Conservation (phyloP, 2,888 invertebrate species). For the Tipula lateralis region DNA sequence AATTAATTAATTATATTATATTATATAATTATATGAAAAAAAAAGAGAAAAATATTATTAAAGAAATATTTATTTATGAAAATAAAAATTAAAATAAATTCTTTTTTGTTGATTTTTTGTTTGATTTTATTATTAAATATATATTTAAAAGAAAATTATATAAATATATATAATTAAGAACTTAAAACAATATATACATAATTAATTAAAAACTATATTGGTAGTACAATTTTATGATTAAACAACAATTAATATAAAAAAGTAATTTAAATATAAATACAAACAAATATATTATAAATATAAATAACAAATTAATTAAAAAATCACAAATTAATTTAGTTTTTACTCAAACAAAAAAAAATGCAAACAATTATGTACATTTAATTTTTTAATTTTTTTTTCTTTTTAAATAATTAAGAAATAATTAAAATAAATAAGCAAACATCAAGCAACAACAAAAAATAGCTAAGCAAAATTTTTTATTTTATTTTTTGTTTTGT, state of each 20-base stretch:
- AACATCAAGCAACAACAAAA: slow-evolving; percentile 15
- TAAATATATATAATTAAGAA: neutral
- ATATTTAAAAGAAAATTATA: neutral
- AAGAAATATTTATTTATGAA: neutral
- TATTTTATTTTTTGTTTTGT: neutral
- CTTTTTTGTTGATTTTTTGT: slow-evolving; percentile 19
- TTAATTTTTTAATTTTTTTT: neutral
- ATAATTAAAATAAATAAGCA: neutral
- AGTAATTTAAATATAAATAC: neutral
- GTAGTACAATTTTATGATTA: slow-evolving; percentile 15
- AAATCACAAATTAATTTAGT: neutral
- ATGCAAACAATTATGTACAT: neutral
- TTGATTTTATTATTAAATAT: neutral
- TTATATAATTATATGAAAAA: neutral
- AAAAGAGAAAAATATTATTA: neutral
- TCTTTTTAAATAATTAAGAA: neutral
- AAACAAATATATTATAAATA: neutral
- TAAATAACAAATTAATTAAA: neutral
- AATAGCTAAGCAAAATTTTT: neutral
- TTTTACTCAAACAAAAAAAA: neutral
- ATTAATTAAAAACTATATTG: slow-evolving; percentile 19
- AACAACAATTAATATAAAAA: slow-evolving; percentile 6
- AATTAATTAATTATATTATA: slow-evolving; percentile 11
- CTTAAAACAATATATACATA: neutral
- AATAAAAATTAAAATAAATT: neutral